Conservation (phyloP, 2,888 invertebrate genomes). For the Cerastis rubricosa region DNA sequence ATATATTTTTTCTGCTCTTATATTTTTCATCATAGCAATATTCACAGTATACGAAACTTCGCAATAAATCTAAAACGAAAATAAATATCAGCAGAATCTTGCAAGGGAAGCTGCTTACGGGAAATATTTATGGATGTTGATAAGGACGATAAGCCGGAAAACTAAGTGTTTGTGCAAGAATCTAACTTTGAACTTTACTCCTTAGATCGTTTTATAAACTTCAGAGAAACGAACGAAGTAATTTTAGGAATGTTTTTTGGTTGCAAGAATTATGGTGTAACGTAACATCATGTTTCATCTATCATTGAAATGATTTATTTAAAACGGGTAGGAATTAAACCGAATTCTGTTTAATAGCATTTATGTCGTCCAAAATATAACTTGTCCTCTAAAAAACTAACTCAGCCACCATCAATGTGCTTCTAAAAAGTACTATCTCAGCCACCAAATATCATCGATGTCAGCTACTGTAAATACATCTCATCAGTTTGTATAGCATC, state of each 20-base stretch:
- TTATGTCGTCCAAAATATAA: no score
- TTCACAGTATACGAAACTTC: background rate
- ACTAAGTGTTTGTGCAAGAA: background rate
- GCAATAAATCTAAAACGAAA: constrained; percentile 20
- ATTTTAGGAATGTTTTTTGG: background rate
- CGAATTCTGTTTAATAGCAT: no score
- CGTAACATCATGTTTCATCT: background rate
- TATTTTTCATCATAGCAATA: background rate
- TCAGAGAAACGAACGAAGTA: background rate
- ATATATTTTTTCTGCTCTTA: background rate
- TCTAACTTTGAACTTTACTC: constrained; percentile 15
- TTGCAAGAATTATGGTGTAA: background rate
- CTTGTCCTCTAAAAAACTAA: no score
- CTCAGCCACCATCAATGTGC: no score
- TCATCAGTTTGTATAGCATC: no score
- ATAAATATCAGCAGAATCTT: constrained; percentile 17
- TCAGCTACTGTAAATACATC: no score
- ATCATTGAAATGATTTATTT: background rate
- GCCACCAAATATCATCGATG: no score
- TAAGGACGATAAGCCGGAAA: constrained; percentile 18
- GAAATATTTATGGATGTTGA: constrained; percentile 19
- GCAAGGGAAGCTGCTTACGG: background rate
- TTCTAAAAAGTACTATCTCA: no score
- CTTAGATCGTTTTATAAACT: constrained; percentile 11
- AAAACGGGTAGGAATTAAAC: background rate